phyloP scores from a whole-genome alignment of 2,113 vertebrate genomes.

The Centropus unirufus region DNA sequence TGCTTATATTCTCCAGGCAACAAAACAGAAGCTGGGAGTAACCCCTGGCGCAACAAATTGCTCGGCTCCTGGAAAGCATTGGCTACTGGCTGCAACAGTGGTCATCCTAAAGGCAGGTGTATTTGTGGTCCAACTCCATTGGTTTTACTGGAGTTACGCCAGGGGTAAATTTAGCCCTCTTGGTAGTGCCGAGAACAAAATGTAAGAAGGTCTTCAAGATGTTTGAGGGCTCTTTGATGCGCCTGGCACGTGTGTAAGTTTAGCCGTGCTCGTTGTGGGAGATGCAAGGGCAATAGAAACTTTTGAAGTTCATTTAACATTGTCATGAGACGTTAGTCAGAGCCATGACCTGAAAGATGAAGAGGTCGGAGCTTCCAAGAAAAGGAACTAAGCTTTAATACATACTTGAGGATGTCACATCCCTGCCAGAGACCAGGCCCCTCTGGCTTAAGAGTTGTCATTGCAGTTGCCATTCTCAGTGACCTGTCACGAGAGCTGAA shows the following conservation, averaged over 20 bases:
- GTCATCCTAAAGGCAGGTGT: accelerated
- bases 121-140: not conserved
- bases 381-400: not conserved
- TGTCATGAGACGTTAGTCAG: not conserved
- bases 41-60: not conserved
- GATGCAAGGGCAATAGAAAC: not conserved
- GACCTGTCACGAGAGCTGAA: not conserved
- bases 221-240: not conserved
- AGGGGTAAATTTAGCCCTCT: not conserved
- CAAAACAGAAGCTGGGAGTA: not conserved
- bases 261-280: not conserved
- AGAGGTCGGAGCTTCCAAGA: not conserved
- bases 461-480: not conserved
- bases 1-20: not conserved
- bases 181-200: not conserved
- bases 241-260: not conserved
- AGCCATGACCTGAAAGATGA: not conserved
- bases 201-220: not conserved
- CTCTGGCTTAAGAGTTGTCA: not conserved
- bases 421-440: not conserved
- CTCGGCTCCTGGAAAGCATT: not conserved
- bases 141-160: not conserved
- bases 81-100: not conserved
- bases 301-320: accelerated
- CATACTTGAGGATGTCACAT: accelerated